phyloP scores from a whole-genome alignment of 2,888 invertebrate species.

The Heliconius charithonia region DNA sequence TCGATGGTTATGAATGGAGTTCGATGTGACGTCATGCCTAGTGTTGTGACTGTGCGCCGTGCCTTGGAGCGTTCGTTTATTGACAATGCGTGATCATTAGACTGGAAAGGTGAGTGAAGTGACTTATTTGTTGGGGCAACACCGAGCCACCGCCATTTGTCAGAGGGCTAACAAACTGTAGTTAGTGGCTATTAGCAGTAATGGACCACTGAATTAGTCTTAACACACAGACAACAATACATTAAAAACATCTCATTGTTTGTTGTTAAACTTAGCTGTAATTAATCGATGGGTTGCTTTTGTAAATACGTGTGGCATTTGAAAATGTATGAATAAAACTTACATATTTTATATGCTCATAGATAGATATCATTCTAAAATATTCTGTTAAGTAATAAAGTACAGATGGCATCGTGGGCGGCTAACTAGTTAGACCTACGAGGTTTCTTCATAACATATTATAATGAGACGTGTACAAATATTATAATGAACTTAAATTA shows the following conservation, averaged over 20 bases:
- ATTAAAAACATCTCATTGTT: slow-evolving; percentile 23
- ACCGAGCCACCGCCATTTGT: slow-evolving; percentile 55
- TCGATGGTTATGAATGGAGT: slow-evolving; percentile 78
- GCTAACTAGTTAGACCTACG: slow-evolving; percentile 31
- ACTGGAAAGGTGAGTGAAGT: slow-evolving; percentile 77
- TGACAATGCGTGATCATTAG: slow-evolving; percentile 81
- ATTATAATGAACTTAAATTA: slow-evolving; percentile 14
- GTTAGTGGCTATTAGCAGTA: slow-evolving; percentile 30
- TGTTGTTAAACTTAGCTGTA: slow-evolving; percentile 17
- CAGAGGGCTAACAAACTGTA: slow-evolving; percentile 28
- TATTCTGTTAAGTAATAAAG: slow-evolving; percentile 20
- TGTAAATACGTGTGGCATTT: neutral
- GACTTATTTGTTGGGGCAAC: slow-evolving; percentile 63
- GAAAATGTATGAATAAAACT: neutral
- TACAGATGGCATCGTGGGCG: slow-evolving; percentile 33
- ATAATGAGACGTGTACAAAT: slow-evolving; percentile 15
- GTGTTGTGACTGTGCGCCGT: slow-evolving; percentile 74
- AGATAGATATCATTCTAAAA: neutral
- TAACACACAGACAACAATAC: slow-evolving; percentile 20
- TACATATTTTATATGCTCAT: neutral
- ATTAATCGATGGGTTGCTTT: slow-evolving; percentile 1
- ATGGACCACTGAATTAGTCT: slow-evolving; percentile 27
- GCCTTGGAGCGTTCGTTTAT: slow-evolving; percentile 68
- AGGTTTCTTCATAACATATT: slow-evolving; percentile 23
- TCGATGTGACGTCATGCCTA: slow-evolving; percentile 82